Conservation (phyloP, 1,140 invertebrate species). For the Drosophila baimaii region DNA sequence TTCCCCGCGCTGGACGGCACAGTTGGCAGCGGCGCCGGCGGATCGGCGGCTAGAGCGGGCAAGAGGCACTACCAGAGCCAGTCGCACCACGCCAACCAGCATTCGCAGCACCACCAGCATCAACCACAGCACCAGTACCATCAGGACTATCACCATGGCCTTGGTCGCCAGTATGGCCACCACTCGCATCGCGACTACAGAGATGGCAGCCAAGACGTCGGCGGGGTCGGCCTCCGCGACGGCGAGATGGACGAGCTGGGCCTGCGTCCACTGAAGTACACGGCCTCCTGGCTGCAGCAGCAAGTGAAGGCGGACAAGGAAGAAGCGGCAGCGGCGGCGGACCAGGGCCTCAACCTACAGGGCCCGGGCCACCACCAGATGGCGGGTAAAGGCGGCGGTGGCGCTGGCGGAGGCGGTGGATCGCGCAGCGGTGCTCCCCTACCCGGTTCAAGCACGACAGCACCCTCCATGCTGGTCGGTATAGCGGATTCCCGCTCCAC, state of each 20-base stretch:
- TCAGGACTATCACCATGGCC: slow-evolving; percentile 70
- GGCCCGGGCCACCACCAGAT: slow-evolving; percentile 82
- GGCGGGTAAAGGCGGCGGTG: slow-evolving; percentile 42
- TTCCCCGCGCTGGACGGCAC: slow-evolving; percentile 90
- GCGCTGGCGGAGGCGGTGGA: slow-evolving; percentile 53
- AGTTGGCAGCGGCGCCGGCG: slow-evolving; percentile 81
- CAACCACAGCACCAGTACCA: slow-evolving; percentile 71
- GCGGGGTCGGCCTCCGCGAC: slow-evolving; percentile 31
- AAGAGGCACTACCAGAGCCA: slow-evolving; percentile 57
- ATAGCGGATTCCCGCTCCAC: slow-evolving; percentile 65
- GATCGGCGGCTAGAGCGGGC: slow-evolving; percentile 26
- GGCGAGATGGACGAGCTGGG: slow-evolving; percentile 70
- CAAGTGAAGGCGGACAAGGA: slow-evolving; percentile 83
- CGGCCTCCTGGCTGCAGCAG: slow-evolving; percentile 80
- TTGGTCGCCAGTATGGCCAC: slow-evolving; percentile 66
- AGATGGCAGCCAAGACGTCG: slow-evolving; percentile 75
- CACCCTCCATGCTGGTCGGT: slow-evolving; percentile 43
- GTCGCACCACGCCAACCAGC: slow-evolving; percentile 60
- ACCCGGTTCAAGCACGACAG: slow-evolving; percentile 85
- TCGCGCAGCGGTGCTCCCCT: slow-evolving; percentile 84
- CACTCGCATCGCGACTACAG: slow-evolving; percentile 71
- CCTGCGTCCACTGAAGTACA: slow-evolving; percentile 81
- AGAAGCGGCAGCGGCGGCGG: slow-evolving; percentile 63
- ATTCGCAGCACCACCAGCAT: slow-evolving; percentile 59
- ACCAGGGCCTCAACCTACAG: slow-evolving; percentile 84